These are phyloP conservation scores for Xylophagus ater DNA, from an alignment of 2,888 invertebrate species.

Conservation along the genomic window DNA sequence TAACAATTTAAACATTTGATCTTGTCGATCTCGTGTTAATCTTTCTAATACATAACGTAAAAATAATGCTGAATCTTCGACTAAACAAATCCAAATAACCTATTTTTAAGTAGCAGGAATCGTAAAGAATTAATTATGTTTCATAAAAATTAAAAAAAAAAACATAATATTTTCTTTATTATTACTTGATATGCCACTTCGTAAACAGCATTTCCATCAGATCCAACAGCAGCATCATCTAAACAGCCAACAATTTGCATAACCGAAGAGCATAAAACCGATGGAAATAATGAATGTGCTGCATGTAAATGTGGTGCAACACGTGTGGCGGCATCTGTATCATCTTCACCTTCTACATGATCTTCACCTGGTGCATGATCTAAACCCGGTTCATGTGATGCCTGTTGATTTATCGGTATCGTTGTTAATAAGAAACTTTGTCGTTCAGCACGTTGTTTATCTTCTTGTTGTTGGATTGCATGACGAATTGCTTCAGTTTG, in stretches of 20 bases:
- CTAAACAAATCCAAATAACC: slow-evolving; percentile 96
- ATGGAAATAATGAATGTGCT: slow-evolving; percentile 92
- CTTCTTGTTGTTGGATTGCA: slow-evolving; percentile 91
- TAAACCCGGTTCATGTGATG: slow-evolving; percentile 89
- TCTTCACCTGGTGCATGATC: slow-evolving; percentile 76
- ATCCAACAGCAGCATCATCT: slow-evolving; percentile 91
- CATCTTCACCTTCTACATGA: slow-evolving; percentile 70
- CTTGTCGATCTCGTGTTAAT: slow-evolving; percentile 84
- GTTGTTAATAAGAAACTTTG: slow-evolving; percentile 93
- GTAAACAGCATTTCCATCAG: slow-evolving; percentile 90
- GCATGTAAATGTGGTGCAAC: slow-evolving; percentile 77
- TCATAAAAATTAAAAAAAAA: neutral
- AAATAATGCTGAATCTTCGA: slow-evolving; percentile 95
- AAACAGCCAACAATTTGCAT: slow-evolving; percentile 88
- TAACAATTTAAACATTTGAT: slow-evolving; percentile 85
- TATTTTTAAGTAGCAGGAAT: slow-evolving; percentile 27
- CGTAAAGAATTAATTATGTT: neutral
- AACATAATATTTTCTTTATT: neutral
- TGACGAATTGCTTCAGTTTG: slow-evolving; percentile 95
- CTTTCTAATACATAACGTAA: slow-evolving; percentile 91
- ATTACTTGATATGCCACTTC: slow-evolving; percentile 88
- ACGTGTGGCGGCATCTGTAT: slow-evolving; percentile 54
- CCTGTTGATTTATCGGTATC: slow-evolving; percentile 88
- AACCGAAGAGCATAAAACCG: slow-evolving; percentile 89
- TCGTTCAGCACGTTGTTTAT: slow-evolving; percentile 85